Base-by-base conservation (phyloP, 2,113 vertebrate species). In the Uropsilus gracilis region DNA sequence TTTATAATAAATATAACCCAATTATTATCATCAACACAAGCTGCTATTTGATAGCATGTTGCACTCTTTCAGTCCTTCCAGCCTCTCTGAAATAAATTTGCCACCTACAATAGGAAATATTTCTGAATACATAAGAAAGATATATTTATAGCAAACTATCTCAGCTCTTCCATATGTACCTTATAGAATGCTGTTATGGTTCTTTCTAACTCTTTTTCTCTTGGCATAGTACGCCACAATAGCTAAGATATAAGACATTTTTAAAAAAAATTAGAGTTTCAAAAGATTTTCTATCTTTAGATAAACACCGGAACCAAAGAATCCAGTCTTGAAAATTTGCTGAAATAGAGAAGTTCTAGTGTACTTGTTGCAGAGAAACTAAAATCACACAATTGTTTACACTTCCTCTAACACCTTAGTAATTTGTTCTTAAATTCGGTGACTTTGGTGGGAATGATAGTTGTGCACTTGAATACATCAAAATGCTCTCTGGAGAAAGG, bases 1-100 rank as follows among this genome's bases (percentile, higher is more conserved):
- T 94, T 96, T 92, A 17, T 46, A 20, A 4, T 91, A 26, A 10
- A 1, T 89, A 80, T 94, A 68, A 75, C 76, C 94, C 50, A 48
- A 48, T 93, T 95, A 94, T 94, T 96, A 61, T 90, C 30, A 96
- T 69, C 59, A 97, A 37, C n/a, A 95, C 7, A 96, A 87, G 92
- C 78, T 97, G 71, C 46, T 96, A 55, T 86, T 91, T 88, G 83
- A 50, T 9, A 57, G 4, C 64, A 97, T 61, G 44, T 95, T 96
- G 91, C 96, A 61, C 6, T 94, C 68, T 97, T 97, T 86, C 61
- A 94, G 63, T 95, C 12, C 12, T 12, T 95, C 73, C 94, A 82
- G 87, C 82, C 1, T 94, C 55, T 87, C 71, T 32, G 94, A 87
- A 63, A 93, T 95, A 68, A 94, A 90, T 91, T 72, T 75, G 69